Percentiles rank a stretch among this genome's conserved stretches.
phyloP scores from a whole-genome alignment of 2,797 vertebrate species.

The Muscicapa comitata region DNA sequence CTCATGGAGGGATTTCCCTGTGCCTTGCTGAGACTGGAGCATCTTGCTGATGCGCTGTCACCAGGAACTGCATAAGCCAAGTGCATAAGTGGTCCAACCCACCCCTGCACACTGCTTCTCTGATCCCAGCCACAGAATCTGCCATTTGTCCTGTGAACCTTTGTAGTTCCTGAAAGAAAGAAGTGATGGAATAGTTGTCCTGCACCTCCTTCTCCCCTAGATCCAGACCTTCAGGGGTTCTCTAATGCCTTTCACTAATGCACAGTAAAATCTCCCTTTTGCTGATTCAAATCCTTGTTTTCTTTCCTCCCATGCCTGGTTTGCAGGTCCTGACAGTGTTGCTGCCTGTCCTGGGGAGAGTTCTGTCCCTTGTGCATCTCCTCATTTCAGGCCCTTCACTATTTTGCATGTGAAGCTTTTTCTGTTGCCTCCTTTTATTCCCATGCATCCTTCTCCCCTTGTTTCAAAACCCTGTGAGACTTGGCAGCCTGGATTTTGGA shows the following conservation, averaged over 20 bases:
- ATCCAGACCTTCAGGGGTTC: not conserved
- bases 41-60: accelerated
- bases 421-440: not conserved
- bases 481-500: not conserved
- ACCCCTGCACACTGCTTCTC: not conserved
- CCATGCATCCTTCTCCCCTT: accelerated
- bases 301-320: not conserved
- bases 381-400: not conserved
- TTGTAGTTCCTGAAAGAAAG: not conserved
- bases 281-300: not conserved
- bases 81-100: not conserved
- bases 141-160: not conserved
- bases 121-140: accelerated
- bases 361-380: accelerated
- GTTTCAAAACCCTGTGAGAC: not conserved
- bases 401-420: not conserved
- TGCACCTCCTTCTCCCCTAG: not conserved
- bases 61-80: not conserved
- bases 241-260: not conserved
- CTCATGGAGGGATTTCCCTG: not conserved
- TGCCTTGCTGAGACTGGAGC: not conserved
- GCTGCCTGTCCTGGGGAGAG: not conserved
- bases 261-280: not conserved
- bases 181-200: not conserved
- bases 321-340: not conserved